phyloP scores from a whole-genome alignment of 2,888 invertebrate species.

The Tetragonisca angustula region DNA sequence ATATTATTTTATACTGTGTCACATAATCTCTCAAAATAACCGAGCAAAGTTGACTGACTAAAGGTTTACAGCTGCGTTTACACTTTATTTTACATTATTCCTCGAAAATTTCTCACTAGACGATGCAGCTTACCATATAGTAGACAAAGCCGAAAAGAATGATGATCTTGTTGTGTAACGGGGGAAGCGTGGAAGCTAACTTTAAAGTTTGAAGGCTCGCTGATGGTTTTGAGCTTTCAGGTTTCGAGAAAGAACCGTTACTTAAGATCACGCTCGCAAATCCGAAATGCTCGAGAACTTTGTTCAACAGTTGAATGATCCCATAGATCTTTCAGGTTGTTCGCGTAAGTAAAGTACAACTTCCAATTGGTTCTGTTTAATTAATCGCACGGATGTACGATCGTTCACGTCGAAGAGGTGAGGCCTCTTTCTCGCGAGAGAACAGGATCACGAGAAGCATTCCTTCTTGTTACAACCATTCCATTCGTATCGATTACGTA shows the following conservation, averaged over 20 bases:
- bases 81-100: neutral
- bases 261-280: slow-evolving; percentile 22
- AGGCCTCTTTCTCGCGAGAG: neutral
- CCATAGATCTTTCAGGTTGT: neutral
- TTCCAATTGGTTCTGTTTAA: slow-evolving; percentile 43
- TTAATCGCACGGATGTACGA: slow-evolving; percentile 29
- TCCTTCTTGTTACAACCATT: neutral
- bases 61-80: neutral
- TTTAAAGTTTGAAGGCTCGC: slow-evolving; percentile 36
- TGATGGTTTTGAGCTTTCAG: slow-evolving; percentile 17
- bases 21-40: too few species aligned
- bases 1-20: too few species aligned
- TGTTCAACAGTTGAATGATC: slow-evolving; percentile 27
- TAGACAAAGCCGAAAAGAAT: slow-evolving; percentile 11
- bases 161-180: slow-evolving; percentile 11
- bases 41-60: too few species aligned
- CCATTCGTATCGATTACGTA: neutral
- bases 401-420: neutral
- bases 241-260: slow-evolving; percentile 5
- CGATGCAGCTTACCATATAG: neutral
- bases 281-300: slow-evolving; percentile 23
- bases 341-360: neutral
- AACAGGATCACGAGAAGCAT: neutral
- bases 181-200: neutral
- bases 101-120: neutral